phyloP scores from a whole-genome alignment of 64 coral and sea anemone species.

The Trachythela sp. region DNA sequence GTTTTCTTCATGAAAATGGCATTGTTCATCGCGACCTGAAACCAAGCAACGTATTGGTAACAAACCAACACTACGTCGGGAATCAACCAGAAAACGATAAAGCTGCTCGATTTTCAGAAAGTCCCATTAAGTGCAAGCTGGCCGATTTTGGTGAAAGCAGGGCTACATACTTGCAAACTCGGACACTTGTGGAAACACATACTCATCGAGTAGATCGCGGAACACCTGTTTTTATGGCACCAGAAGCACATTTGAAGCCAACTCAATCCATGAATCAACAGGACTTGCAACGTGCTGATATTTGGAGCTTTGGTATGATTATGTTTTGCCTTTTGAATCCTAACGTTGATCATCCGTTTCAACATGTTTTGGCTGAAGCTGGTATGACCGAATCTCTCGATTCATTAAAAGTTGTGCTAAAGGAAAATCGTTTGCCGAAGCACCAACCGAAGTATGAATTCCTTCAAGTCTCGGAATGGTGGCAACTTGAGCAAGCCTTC shows the following conservation, averaged over 20 bases:
- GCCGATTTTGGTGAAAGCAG: slow-evolving; percentile 29
- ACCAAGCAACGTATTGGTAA: slow-evolving; percentile 30
- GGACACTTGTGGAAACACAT: neutral
- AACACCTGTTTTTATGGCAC: slow-evolving; percentile 54
- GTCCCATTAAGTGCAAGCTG: slow-evolving; percentile 29
- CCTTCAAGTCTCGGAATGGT: slow-evolving; percentile 44
- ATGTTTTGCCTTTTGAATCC: slow-evolving; percentile 20
- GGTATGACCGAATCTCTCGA: neutral
- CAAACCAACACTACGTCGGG: slow-evolving; percentile 34
- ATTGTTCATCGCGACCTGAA: slow-evolving; percentile 48
- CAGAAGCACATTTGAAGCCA: slow-evolving; percentile 31
- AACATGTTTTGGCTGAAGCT: neutral
- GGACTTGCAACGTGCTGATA: slow-evolving; percentile 57
- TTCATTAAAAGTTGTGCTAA: neutral
- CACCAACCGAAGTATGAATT: slow-evolving; percentile 26
- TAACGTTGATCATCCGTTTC: neutral
- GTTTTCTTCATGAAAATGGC: neutral
- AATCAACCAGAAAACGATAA: neutral
- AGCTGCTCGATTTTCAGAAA: neutral
- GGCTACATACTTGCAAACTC: slow-evolving; percentile 20
- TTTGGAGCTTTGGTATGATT: slow-evolving; percentile 70
- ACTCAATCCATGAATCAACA: slow-evolving; percentile 17
- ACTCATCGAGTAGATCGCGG: slow-evolving; percentile 2
- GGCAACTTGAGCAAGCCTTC: slow-evolving; percentile 16
- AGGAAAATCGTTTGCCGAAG: neutral